Evolutionary conservation across 2,113 vertebrate genomes (phyloP), one percentile per base, ranked within the genome.

Genomic region (Eulacestoma nigropectus): DNA sequence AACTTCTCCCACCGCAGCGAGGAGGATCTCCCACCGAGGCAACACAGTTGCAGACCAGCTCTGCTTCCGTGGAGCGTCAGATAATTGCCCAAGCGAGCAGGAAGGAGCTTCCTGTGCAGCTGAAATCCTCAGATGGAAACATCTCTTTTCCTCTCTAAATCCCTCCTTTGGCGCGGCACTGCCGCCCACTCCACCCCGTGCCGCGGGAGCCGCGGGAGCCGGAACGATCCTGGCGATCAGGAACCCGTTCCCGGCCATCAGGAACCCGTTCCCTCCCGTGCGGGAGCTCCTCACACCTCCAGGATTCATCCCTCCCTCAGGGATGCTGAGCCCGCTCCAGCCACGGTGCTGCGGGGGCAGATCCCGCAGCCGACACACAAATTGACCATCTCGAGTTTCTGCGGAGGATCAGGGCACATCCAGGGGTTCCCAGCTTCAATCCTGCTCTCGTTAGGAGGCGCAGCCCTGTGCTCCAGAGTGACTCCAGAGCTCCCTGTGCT

Each of bases 301-400:
- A 57, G 44, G 12, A 6, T 63, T 8, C 55, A 13, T 15, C 79
- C 44, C 12, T 13, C 69, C 63, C 67, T 4, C 25, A 1, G 70
- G 44, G 20, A 56, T 6, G 20, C 53, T 17, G 5, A 14, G 57
- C 53, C 20, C 4, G 41, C 55, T 53, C 32, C 81, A 37, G 65
- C 56, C n/a, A 37, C 1, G 1, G 20, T 23, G 47, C 46, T 25
- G 26, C 0, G 0, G 47, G 56, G 52, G 22, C 22, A 41, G 42
- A 33, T 12, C 44, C 60, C 4, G 0, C n/a, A 44, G 50, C 47
- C 3, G 0, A 18, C 22, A 12, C 41, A 11, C 2, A 7, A 3
- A n/a, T 2, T 8, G 32, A 55, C 35, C 78, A 30, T 14, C 35
- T 32, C 1, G 0, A 8, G 1, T 4, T 53, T 56, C 23, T 69